Evolutionary conservation across 2,113 vertebrate genomes (phyloP).

Genomic region (Boulengeromyrus knoepffleri): DNA sequence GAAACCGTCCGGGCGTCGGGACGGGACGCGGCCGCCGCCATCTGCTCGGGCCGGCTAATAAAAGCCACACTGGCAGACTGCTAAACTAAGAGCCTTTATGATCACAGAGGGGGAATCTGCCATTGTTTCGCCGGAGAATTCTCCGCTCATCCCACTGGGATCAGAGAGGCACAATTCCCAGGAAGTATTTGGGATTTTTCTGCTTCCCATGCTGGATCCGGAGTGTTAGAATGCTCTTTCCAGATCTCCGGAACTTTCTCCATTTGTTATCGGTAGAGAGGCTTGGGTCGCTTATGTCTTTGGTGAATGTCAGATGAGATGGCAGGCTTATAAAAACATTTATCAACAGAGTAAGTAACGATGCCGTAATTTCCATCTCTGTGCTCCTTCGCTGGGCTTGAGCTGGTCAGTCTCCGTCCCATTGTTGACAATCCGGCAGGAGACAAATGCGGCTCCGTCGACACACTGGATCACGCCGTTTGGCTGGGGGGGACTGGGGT

Average conservation of each 20-base stretch:
- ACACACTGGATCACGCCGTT: conserved; percentile 25
- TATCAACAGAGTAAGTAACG: conserved; percentile 18
- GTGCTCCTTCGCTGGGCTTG: conserved; percentile 10
- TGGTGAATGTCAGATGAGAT: background rate
- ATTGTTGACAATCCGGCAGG: conserved; percentile 29
- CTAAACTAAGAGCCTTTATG: conserved; percentile 55
- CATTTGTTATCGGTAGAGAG: background rate
- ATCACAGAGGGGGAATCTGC: conserved; percentile 38
- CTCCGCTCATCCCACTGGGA: conserved; percentile 21
- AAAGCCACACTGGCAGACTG: conserved; percentile 47
- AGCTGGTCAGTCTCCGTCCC: conserved; percentile 13
- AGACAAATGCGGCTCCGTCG: conserved; percentile 41
- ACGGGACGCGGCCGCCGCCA: conserved; percentile 41
- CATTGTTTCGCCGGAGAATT: conserved; percentile 32
- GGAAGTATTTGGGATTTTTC: conserved; percentile 8
- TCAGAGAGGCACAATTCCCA: background rate
- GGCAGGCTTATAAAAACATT: background rate
- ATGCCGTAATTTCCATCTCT: conserved; percentile 18
- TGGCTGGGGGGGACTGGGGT: conserved; percentile 16
- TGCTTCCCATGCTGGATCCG: background rate
- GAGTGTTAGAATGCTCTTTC: background rate
- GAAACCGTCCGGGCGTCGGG: conserved; percentile 31
- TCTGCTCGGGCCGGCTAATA: conserved; percentile 51
- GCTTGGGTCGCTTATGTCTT: background rate
- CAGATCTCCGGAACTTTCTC: background rate